A percentile compares a stretch with the other conserved stretches of the same genome.
phyloP scores from a whole-genome alignment of 2,888 invertebrate species.

The Metellina segmentata region DNA sequence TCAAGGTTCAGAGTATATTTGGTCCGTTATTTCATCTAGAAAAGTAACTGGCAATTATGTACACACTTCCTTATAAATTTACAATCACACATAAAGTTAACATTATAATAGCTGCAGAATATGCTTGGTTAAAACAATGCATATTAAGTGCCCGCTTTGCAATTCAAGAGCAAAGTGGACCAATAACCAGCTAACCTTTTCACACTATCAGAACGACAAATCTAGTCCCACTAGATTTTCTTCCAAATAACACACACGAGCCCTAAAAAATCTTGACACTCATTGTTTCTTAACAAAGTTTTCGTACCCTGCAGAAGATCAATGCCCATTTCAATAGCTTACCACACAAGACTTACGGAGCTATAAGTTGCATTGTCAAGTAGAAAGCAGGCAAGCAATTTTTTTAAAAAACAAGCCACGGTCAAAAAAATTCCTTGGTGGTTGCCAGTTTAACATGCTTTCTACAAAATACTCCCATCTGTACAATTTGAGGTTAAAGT shows the following conservation, averaged over 20 bases:
- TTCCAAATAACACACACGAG: neutral
- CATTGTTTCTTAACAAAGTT: neutral
- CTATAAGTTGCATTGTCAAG: neutral
- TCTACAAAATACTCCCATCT: neutral
- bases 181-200: too few species aligned
- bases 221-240: neutral
- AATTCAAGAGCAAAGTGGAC: too few species aligned
- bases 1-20: neutral
- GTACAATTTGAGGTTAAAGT: constrained; percentile 71
- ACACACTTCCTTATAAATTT: neutral
- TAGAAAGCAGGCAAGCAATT: neutral
- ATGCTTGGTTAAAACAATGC: neutral
- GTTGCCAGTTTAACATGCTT: neutral
- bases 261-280: neutral
- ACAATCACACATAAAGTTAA: neutral
- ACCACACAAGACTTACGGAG: neutral
- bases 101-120: neutral
- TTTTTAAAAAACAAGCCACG: constrained; percentile 15
- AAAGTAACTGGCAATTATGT: neutral
- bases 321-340: constrained; percentile 25
- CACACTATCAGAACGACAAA: neutral
- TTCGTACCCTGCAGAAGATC: neutral
- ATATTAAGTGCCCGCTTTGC: neutral
- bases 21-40: neutral
- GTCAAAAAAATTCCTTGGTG: constrained; percentile 5